Conservation (phyloP, 2,797 vertebrate species). For the Pempheris klunzingeri region DNA sequence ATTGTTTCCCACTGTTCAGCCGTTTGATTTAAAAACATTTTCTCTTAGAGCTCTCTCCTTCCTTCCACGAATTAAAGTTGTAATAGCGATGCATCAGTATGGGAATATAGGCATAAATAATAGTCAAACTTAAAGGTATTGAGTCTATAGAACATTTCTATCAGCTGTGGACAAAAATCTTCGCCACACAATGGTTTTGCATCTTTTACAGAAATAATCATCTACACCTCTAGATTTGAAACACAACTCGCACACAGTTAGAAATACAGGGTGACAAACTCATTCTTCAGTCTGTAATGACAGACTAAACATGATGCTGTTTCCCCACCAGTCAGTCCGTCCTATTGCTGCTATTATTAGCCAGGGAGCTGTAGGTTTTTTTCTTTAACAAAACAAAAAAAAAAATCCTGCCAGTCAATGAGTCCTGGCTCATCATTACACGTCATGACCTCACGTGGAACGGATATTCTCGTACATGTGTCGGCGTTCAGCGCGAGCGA, state of each 20-base stretch:
- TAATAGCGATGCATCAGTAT: background rate
- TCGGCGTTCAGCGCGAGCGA: constrained; percentile 29
- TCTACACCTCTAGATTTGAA: constrained; percentile 1
- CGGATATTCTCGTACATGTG: constrained; percentile 49
- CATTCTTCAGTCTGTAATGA: constrained; percentile 18
- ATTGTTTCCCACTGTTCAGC: background rate
- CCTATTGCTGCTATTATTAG: constrained; percentile 43
- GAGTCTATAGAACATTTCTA: background rate
- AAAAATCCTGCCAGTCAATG: constrained; percentile 41
- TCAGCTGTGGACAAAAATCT: constrained; percentile 3
- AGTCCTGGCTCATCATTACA: constrained; percentile 25
- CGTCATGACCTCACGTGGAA: constrained; percentile 63
- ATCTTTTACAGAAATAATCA: constrained; percentile 11
- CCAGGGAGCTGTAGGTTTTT: constrained; percentile 17
- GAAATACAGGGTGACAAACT: constrained; percentile 12
- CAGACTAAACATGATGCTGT: constrained; percentile 52
- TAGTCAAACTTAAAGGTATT: background rate
- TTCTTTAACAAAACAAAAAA: constrained; percentile 1
- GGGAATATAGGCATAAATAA: background rate
- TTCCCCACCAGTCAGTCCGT: constrained; percentile 48
- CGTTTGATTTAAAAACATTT: background rate
- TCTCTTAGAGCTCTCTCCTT: constrained; percentile 1
- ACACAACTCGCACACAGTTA: background rate
- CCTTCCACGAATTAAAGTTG: constrained; percentile 13
- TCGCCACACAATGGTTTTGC: background rate